Evolutionary conservation across 1,140 invertebrate species (phyloP).

Genomic region (Epicauta chinensis): DNA sequence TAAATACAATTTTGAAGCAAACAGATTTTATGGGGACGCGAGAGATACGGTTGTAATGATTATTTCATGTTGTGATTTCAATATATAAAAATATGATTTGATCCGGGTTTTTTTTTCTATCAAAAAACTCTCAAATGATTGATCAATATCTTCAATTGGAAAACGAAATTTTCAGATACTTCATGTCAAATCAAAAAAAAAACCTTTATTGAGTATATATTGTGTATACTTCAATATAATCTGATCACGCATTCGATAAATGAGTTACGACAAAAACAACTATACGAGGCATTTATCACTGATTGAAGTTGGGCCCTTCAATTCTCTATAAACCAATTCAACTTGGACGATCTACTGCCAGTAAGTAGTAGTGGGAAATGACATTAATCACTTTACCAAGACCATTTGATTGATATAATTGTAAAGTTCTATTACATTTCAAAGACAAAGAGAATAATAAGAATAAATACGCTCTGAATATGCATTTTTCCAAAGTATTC

Average conservation of each 20-base stretch:
- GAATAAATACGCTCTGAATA: no score
- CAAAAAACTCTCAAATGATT: no score
- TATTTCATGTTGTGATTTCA: no score
- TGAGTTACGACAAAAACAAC: constrained; percentile 14
- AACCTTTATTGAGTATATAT: not conserved
- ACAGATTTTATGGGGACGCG: no score
- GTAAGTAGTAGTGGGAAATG: not conserved
- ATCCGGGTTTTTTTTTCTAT: no score
- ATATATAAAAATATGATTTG: no score
- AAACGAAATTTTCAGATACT: not conserved
- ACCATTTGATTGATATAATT: not conserved
- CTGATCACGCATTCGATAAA: constrained; percentile 8
- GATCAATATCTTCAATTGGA: no score
- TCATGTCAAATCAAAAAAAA: not conserved
- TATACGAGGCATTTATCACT: constrained; percentile 7
- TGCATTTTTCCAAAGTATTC: no score
- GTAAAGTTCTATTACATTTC: no score
- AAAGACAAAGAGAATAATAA: no score
- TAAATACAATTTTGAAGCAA: no score
- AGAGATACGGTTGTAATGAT: no score
- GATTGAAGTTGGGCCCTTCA: constrained; percentile 2
- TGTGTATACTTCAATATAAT: not conserved
- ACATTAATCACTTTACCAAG: constrained; percentile 1
- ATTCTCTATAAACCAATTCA: not conserved
- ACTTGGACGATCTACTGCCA: not conserved